A percentile compares a stretch with the other conserved stretches of the same genome.
These are phyloP conservation scores for Harlomillsia oculata DNA, from an alignment of 1,140 invertebrate species.

Conservation along the genomic window DNA sequence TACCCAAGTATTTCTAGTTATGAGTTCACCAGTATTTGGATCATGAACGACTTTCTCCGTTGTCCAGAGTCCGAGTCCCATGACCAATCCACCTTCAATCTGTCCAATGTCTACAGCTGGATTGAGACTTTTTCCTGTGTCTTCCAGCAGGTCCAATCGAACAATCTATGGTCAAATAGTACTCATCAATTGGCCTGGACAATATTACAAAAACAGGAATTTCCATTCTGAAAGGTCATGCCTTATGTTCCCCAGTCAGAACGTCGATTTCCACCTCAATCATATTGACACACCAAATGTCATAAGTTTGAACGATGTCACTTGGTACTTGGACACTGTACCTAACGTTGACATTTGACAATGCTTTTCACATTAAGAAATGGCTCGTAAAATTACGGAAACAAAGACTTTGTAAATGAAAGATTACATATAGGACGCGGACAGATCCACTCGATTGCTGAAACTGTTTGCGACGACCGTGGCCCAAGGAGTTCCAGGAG, in stretches of 20 bases:
- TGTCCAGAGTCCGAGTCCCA: slow-evolving; percentile 57
- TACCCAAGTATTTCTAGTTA: slow-evolving; percentile 23
- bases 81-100: slow-evolving; percentile 15
- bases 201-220: no score
- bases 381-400: slow-evolving; percentile 38
- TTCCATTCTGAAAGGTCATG: no score
- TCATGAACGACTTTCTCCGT: slow-evolving; percentile 36
- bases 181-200: neutral
- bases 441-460: slow-evolving; percentile 51
- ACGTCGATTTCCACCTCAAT: slow-evolving; percentile 25
- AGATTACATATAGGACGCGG: slow-evolving; percentile 53
- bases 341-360: no score
- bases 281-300: slow-evolving; percentile 13
- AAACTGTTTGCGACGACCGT: slow-evolving; percentile 41
- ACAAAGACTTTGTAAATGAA: slow-evolving; percentile 45
- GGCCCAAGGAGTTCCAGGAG: slow-evolving; percentile 27
- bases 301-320: slow-evolving; percentile 43
- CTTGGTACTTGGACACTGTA: slow-evolving; percentile 54
- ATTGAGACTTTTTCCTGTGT: slow-evolving; percentile 62
- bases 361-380: slow-evolving; percentile 49
- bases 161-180: slow-evolving; percentile 35
- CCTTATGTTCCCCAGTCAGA: slow-evolving; percentile 38
- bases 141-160: slow-evolving; percentile 64
- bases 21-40: slow-evolving; percentile 18
- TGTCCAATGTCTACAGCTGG: slow-evolving; percentile 48